A percentile compares a stretch with the other conserved stretches of the same genome.
Evolutionary conservation across 2,888 invertebrate genomes (phyloP).

Genomic region (Nineta flava): DNA sequence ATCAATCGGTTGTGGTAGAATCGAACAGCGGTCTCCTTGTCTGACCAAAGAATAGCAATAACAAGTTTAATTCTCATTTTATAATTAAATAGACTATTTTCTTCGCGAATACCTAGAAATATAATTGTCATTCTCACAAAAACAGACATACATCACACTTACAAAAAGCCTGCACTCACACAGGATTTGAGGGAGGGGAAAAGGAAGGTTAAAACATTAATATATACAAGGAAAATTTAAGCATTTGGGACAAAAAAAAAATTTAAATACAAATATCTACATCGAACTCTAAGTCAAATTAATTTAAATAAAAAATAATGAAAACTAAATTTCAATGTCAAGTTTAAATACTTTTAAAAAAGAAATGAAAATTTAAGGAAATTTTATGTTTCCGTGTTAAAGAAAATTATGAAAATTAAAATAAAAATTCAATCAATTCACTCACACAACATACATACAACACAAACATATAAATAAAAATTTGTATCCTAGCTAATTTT

Average conservation of each 20-base stretch:
- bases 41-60: constrained; percentile 3
- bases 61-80: not conserved
- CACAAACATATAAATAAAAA: not conserved
- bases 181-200: not conserved
- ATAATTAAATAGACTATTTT: not conserved
- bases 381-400: not conserved
- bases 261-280: not conserved
- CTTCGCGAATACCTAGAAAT: constrained; percentile 6
- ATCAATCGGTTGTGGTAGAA: not conserved
- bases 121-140: constrained; percentile 1
- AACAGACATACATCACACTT: not conserved
- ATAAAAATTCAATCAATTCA: not conserved
- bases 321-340: not conserved
- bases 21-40: constrained; percentile 1
- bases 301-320: not conserved
- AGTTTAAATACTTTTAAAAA: not conserved
- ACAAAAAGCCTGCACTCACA: not conserved
- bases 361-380: not conserved
- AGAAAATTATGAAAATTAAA: not conserved
- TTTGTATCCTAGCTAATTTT: not conserved
- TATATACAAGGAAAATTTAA: too few species aligned
- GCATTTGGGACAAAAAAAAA: not conserved
- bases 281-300: not conserved
- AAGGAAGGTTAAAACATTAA: too few species aligned
- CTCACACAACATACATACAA: not conserved